Conservation (phyloP, 2,888 invertebrate species). For the Carpatolechia fugitivella region DNA sequence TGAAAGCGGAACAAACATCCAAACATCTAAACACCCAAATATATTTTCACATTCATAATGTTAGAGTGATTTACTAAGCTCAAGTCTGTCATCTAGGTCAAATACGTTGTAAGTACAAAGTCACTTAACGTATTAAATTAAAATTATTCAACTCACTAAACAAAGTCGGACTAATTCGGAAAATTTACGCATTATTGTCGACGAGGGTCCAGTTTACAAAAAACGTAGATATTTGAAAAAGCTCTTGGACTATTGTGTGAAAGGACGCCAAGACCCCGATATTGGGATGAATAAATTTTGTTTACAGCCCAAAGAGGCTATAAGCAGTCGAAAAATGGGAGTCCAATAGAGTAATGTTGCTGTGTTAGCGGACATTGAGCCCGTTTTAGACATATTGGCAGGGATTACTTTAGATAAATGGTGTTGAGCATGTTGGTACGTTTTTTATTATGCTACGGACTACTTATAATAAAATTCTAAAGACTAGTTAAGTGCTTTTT, state of each 20-base stretch:
- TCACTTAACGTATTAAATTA: not conserved
- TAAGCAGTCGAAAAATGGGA: conserved; percentile 18
- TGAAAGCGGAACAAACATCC: no score
- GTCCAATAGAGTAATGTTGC: conserved; percentile 11
- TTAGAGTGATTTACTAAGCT: no score
- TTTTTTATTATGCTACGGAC: not conserved
- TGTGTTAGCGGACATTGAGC: conserved; percentile 11
- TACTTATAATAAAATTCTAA: no score
- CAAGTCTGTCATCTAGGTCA: no score
- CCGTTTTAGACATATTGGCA: conserved; percentile 8
- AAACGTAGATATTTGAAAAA: conserved; percentile 3
- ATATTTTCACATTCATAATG: no score
- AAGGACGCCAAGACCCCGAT: conserved; percentile 9
- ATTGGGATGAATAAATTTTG: conserved; percentile 18
- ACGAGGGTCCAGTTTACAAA: not conserved
- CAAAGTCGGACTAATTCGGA: not conserved
- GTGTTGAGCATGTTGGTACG: conserved; percentile 9
- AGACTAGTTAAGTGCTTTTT: no score
- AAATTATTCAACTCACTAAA: not conserved
- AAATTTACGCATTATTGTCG: not conserved
- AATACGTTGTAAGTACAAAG: no score
- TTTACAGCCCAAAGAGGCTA: conserved; percentile 18
- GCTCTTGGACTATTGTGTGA: conserved; percentile 1
- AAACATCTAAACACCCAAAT: no score
- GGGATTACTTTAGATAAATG: conserved; percentile 12